Evolutionary conservation across 2,113 vertebrate species (phyloP), one percentile per base, ranked within the genome.

Genomic region (Pterocles orientalis): DNA sequence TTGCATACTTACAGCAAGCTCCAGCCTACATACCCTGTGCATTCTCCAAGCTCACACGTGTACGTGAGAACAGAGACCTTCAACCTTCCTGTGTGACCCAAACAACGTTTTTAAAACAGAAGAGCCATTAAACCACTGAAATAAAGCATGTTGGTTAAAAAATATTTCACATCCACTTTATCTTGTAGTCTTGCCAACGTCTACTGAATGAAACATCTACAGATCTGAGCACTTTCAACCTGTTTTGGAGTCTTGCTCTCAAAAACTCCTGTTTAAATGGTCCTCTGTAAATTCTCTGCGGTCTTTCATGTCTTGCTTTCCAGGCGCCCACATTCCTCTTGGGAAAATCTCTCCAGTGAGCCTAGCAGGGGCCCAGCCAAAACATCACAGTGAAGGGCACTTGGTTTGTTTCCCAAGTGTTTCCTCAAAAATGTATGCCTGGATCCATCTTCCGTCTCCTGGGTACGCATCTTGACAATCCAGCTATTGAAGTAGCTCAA

Each of bases 401-500:
- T 82, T 91, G 61, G 81, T 72, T 93, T 92, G 53, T 89, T 88
- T 93, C 95, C 94, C 91, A 91, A 89, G 65, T 87, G 86, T 73
- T 93, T 86, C 83, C 90, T 89, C 90, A 86, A 88, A 95, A 94
- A 62, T 53, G 36, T 81, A 10, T 65, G 88, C 91, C 90, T 92
- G 69, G 72, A 94, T 96, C 83, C 88, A 89, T 86, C 83, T 94
- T 69, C n/a, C 36, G 53, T 84, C 91, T 93, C 91, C 73, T 70
- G 88, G 65, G 94, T 69, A 72, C 58, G 41, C 1, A 0, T 89
- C 91, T 77, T 94, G 95, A 97, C 94, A 91, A 89, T 83, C 57
- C 80, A 86, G 72, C 88, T 86, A 94, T 87, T 95, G 94, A 94
- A 94, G 86, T 76, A 76, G 86, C 77, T 96, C 95, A 61, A 79